Percentiles rank a stretch among this genome's conserved stretches.
Conservation (phyloP, 2,797 vertebrate species). For the Hydrocynus forskahlii region DNA sequence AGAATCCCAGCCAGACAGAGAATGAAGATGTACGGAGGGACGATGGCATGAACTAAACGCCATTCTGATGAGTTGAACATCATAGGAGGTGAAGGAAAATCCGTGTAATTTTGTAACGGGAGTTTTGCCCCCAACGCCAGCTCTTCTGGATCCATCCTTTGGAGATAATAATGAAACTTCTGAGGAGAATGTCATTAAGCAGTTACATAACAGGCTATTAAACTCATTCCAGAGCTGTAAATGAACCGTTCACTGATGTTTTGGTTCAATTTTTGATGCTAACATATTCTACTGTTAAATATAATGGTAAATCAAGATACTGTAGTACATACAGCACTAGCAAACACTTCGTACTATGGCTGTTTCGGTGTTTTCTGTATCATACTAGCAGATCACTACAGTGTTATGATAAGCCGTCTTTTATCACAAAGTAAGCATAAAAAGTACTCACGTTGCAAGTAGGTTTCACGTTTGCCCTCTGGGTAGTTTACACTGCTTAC, state of each 20-base stretch:
- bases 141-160: slow-evolving; percentile 59
- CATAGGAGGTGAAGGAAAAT: slow-evolving; percentile 1
- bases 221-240: neutral
- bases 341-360: neutral
- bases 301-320: neutral
- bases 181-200: slow-evolving; percentile 1
- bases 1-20: slow-evolving; percentile 76
- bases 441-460: slow-evolving; percentile 12
- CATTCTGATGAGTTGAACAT: slow-evolving; percentile 65
- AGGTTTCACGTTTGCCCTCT: neutral
- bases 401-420: neutral
- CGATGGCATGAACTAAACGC: slow-evolving; percentile 64
- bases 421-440: neutral
- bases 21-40: slow-evolving; percentile 75
- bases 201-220: too few species aligned
- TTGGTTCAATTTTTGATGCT: neutral
- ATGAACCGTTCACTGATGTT: neutral
- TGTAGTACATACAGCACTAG: neutral
- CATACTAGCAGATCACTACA: too few species aligned
- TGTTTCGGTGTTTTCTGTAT: too few species aligned
- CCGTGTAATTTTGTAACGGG: slow-evolving; percentile 62
- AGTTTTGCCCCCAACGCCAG: slow-evolving; percentile 13
- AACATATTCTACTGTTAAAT: neutral
- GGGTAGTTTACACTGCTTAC: too few species aligned
- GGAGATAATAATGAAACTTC: slow-evolving; percentile 13